Percentiles rank a stretch among this genome's conserved stretches.
These are phyloP conservation scores for Aelia acuminata DNA, from an alignment of 2,888 invertebrate genomes.

Conservation along the genomic window DNA sequence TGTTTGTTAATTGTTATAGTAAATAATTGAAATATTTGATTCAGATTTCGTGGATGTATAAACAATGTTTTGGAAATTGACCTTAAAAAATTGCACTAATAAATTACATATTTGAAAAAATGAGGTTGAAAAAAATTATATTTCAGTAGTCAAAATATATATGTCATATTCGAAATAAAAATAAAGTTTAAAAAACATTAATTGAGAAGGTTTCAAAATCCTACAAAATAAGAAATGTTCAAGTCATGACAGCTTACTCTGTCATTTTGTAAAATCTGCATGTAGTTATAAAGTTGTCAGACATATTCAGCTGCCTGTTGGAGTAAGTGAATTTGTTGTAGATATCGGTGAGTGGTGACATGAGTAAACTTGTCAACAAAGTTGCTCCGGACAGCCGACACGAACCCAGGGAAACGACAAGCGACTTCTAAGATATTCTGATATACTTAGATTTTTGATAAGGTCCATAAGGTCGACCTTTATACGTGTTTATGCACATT, in stretches of 20 bases:
- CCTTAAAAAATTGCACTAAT: no score
- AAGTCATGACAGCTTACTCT: background rate
- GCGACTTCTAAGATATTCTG: background rate
- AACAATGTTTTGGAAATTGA: no score
- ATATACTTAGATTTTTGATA: background rate
- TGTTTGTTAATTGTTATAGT: no score
- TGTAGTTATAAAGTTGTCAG: background rate
- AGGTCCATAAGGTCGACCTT: background rate
- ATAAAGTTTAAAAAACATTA: no score
- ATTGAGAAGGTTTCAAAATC: background rate
- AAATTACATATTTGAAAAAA: no score
- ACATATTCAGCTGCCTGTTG: background rate
- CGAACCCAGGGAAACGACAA: background rate
- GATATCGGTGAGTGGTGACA: background rate
- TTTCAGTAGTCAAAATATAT: no score
- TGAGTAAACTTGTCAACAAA: background rate
- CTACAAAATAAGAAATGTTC: background rate
- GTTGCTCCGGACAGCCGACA: background rate
- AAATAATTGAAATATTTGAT: no score
- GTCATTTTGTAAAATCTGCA: background rate
- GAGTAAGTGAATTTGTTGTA: slow-evolving; percentile 30
- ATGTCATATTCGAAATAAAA: no score
- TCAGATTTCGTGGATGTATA: no score
- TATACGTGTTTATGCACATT: background rate
- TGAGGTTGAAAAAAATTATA: no score